Conservation (phyloP, 2,797 vertebrate genomes). For the Sebastes dallii region DNA sequence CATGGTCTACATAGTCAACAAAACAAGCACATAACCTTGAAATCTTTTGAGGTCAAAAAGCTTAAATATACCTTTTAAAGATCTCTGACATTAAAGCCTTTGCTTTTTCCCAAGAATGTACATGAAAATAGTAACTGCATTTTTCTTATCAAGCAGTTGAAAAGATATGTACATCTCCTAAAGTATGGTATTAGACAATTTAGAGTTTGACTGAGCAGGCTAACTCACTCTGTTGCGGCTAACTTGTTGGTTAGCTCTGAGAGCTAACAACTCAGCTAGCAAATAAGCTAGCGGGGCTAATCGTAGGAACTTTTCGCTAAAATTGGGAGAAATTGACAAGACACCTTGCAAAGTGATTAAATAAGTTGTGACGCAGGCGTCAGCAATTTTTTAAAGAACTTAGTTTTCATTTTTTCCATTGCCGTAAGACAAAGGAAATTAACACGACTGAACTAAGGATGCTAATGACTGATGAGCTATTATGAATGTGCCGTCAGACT, state of each 20-base stretch:
- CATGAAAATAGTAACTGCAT: background rate
- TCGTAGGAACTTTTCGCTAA: background rate
- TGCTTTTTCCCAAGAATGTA: background rate
- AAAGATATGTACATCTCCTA: background rate
- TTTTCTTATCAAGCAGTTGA: background rate
- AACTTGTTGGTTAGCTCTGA: background rate
- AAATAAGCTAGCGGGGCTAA: background rate
- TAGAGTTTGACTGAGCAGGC: background rate
- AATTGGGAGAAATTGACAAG: background rate
- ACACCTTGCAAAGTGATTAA: background rate
- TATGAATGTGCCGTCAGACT: background rate
- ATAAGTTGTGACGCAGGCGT: background rate
- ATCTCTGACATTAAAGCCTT: background rate
- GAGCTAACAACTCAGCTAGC: background rate
- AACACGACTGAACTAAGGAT: background rate
- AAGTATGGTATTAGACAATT: background rate
- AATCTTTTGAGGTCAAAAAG: background rate
- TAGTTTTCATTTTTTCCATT: background rate
- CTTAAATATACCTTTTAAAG: background rate
- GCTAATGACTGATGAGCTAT: background rate
- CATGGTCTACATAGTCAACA: conserved; percentile 88
- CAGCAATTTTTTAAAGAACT: background rate
- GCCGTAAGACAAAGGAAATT: background rate
- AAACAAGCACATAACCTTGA: background rate
- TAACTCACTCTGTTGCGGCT: background rate